Evolutionary conservation across 1,140 invertebrate genomes (phyloP).

Genomic region (Adelges cooleyi): DNA sequence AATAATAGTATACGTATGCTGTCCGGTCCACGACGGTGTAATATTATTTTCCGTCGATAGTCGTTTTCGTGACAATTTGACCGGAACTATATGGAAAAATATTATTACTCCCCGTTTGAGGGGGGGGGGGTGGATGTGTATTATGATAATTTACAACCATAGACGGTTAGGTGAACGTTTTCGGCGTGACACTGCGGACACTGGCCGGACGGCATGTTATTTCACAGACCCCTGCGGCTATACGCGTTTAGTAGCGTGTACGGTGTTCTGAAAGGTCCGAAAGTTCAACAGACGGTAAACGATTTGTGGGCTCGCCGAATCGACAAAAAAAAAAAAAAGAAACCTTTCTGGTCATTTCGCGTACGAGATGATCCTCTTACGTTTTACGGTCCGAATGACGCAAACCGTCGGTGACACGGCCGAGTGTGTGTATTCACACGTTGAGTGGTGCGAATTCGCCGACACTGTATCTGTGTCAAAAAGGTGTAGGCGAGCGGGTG

Average conservation of each 20-base stretch:
- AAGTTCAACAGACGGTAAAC: conserved; percentile 18
- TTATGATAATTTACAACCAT: too few species aligned
- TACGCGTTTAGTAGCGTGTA: too few species aligned
- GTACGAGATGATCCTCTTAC: conserved; percentile 16
- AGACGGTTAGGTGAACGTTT: too few species aligned
- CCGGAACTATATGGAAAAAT: background rate
- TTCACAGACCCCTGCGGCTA: background rate
- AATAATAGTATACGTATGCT: too few species aligned
- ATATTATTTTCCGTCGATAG: too few species aligned
- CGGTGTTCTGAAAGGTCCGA: background rate
- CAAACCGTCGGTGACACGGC: background rate
- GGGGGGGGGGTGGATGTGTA: too few species aligned
- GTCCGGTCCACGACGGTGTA: background rate
- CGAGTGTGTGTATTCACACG: conserved; percentile 1
- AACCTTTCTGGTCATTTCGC: conserved; percentile 11
- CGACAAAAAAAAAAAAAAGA: background rate
- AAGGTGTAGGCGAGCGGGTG: background rate
- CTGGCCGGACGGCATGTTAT: too few species aligned
- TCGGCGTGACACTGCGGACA: too few species aligned
- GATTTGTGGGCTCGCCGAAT: too few species aligned
- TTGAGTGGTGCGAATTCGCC: background rate
- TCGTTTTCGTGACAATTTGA: conserved; percentile 14
- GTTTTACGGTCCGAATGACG: conserved; percentile 16
- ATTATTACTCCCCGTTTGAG: too few species aligned
- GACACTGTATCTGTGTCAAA: conserved; percentile 3